phyloP scores from a whole-genome alignment of 2,888 invertebrate genomes.

The Pharmacophagus antenor region DNA sequence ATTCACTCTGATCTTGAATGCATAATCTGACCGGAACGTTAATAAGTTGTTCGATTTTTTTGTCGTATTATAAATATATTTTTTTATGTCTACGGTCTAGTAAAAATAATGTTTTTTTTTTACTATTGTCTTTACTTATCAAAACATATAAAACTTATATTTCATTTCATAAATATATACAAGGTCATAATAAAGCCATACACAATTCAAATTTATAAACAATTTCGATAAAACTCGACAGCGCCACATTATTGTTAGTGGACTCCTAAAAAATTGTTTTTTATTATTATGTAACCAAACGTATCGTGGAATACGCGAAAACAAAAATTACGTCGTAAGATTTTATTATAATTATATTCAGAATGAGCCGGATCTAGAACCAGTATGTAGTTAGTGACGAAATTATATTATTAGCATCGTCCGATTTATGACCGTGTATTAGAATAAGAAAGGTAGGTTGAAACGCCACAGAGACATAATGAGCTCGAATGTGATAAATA shows the following conservation, averaged over 20 bases:
- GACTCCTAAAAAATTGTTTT: background rate
- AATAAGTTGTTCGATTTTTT: too few species aligned
- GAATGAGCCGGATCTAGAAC: constrained; percentile 31
- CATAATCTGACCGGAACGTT: too few species aligned
- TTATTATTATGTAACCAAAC: constrained; percentile 29
- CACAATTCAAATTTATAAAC: too few species aligned
- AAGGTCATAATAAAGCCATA: too few species aligned
- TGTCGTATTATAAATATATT: too few species aligned
- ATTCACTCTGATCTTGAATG: too few species aligned
- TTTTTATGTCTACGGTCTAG: too few species aligned
- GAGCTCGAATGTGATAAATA: background rate
- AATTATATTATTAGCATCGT: constrained; percentile 11
- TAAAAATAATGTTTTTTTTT: too few species aligned
- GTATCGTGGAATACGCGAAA: constrained; percentile 26
- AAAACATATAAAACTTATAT: too few species aligned
- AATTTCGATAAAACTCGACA: background rate
- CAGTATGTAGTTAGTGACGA: constrained; percentile 21
- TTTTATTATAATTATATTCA: constrained; percentile 30
- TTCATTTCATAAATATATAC: too few species aligned
- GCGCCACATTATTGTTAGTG: background rate
- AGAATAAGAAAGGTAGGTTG: constrained; percentile 1
- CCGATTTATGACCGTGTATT: constrained; percentile 11
- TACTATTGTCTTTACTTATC: too few species aligned
- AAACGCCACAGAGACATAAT: background rate
- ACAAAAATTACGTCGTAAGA: constrained; percentile 20